phyloP scores from a whole-genome alignment of 2,888 invertebrate genomes.

The Argynnis bischoffii region DNA sequence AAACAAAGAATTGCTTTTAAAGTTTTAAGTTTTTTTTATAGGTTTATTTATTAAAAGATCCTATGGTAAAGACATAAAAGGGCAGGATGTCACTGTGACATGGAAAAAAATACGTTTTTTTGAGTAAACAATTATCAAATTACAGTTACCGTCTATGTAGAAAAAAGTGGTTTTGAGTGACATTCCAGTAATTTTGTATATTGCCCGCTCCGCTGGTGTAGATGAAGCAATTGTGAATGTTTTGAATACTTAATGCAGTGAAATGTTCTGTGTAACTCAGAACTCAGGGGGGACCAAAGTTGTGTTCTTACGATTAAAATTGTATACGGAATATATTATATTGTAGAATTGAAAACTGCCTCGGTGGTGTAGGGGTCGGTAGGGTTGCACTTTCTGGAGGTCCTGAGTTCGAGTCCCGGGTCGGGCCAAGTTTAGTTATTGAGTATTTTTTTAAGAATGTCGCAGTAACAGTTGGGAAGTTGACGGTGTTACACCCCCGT shows the following conservation, averaged over 20 bases:
- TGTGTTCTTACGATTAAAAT: background rate
- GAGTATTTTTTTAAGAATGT: too few relatives aligned
- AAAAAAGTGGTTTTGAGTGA: slow-evolving; percentile 42
- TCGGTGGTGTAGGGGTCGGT: too few relatives aligned
- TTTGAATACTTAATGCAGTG: slow-evolving; percentile 44
- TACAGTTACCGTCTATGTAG: slow-evolving; percentile 26
- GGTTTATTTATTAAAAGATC: too few relatives aligned
- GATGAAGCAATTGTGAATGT: slow-evolving; percentile 40
- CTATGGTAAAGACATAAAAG: background rate
- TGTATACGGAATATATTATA: too few relatives aligned
- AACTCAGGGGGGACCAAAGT: slow-evolving; percentile 7
- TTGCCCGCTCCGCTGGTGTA: slow-evolving; percentile 26
- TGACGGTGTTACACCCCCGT: background rate
- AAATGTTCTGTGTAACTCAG: slow-evolving; percentile 26
- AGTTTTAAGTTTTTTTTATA: too few relatives aligned
- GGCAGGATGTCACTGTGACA: background rate
- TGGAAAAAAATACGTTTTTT: slow-evolving; percentile 5
- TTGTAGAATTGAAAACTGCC: too few relatives aligned
- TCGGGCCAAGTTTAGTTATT: too few relatives aligned
- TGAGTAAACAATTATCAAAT: slow-evolving; percentile 26
- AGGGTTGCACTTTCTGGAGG: too few relatives aligned
- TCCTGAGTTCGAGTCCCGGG: too few relatives aligned
- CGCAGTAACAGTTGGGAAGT: too few relatives aligned
- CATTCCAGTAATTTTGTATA: slow-evolving; percentile 42
- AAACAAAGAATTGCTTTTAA: too few relatives aligned